Conservation (phyloP, 2,113 vertebrate genomes). For the Okapia johnstoni region DNA sequence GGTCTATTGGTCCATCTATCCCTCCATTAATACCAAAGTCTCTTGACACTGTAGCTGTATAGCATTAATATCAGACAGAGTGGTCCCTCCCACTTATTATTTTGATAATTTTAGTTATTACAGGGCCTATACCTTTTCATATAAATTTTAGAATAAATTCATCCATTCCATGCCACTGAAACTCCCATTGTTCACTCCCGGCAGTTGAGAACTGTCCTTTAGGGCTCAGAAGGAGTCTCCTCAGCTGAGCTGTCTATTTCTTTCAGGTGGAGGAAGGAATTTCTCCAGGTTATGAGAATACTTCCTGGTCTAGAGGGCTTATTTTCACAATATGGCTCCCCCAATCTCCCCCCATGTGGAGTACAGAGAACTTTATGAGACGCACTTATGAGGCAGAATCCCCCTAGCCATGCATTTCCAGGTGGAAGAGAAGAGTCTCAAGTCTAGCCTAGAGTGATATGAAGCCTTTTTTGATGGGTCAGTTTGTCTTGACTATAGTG, state of each 20-base stretch:
- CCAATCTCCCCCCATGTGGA: background rate
- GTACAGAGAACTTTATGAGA: background rate
- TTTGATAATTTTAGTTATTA: background rate
- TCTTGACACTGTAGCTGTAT: background rate
- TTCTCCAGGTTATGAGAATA: background rate
- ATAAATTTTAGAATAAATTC: background rate
- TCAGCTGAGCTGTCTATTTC: background rate
- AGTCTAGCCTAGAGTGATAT: background rate
- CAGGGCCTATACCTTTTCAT: background rate
- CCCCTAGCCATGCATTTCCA: background rate
- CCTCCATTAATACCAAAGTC: background rate
- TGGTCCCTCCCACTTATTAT: background rate
- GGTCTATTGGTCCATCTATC: background rate
- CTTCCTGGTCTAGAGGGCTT: background rate
- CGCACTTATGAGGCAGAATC: background rate
- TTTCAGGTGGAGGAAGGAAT: background rate
- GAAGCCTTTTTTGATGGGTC: background rate
- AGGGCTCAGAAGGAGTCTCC: too few species aligned
- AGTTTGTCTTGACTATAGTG: background rate
- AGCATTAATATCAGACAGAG: background rate
- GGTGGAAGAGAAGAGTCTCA: background rate
- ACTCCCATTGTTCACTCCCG: background rate
- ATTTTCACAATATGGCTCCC: background rate
- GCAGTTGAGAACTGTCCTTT: background rate
- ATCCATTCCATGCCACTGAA: background rate